phyloP scores from a whole-genome alignment of 2,113 vertebrate genomes.

The Microcebus griseorufus region DNA sequence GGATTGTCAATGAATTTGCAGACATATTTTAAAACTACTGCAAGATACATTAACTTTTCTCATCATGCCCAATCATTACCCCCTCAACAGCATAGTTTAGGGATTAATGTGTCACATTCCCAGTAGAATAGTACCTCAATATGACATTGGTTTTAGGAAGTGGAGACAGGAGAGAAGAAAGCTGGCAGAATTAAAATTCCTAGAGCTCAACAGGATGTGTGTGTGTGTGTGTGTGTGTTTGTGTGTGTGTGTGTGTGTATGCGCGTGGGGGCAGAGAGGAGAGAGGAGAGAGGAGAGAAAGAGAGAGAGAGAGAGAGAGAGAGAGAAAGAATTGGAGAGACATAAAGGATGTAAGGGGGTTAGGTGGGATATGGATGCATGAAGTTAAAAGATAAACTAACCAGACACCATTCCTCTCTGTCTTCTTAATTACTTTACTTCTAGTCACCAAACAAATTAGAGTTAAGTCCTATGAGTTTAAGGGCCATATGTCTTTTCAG shows the following conservation, averaged over 20 bases:
- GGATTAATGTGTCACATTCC: background rate
- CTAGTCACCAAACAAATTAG: background rate
- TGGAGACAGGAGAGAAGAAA: background rate
- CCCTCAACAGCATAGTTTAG: background rate
- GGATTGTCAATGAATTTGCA: background rate
- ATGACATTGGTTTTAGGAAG: background rate
- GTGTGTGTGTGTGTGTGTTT: background rate
- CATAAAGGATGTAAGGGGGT: background rate
- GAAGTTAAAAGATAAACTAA: background rate
- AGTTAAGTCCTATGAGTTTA: background rate
- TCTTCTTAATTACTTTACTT: background rate
- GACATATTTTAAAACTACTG: background rate
- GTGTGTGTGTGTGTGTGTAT: no score
- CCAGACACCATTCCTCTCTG: fast-evolving
- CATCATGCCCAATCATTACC: background rate
- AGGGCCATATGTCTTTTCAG: background rate
- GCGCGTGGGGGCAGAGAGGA: no score
- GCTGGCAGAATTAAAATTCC: background rate
- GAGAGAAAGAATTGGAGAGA: no score
- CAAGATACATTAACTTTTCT: background rate
- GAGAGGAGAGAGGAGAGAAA: no score
- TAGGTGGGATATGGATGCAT: background rate
- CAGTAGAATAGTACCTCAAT: background rate
- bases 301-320: background rate
- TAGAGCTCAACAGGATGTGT: background rate